Conservation (phyloP, 2,113 vertebrate genomes). For the Prietella phreatophila region DNA sequence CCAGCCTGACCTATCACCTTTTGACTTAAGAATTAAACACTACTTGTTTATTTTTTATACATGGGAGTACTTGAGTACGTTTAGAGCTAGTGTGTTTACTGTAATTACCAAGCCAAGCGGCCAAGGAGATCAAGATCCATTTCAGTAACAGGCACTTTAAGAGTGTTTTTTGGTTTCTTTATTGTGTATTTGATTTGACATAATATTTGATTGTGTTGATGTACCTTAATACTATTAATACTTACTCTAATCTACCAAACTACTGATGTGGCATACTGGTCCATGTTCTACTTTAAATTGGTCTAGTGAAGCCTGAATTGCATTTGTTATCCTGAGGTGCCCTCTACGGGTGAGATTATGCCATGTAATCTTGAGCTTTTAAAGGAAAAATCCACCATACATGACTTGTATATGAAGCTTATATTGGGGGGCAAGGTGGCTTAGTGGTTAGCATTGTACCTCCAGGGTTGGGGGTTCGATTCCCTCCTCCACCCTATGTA, state of each 20-base stretch:
- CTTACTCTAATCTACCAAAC: background rate
- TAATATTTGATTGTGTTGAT: background rate
- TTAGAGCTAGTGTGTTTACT: background rate
- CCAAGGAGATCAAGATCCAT: constrained; percentile 5
- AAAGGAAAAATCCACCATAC: background rate
- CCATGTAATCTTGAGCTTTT: background rate
- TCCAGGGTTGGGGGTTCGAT: too few relatives aligned
- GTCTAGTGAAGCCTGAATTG: background rate
- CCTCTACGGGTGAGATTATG: constrained; percentile 2
- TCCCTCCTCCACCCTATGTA: too few relatives aligned
- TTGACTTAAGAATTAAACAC: constrained; percentile 14
- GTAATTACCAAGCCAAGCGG: background rate
- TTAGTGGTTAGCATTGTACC: too few relatives aligned
- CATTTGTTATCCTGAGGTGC: background rate
- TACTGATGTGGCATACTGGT: too few relatives aligned
- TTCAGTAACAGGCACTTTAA: background rate
- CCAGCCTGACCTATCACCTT: constrained; percentile 7
- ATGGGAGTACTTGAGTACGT: constrained; percentile 21
- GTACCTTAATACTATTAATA: background rate
- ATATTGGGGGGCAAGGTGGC: too few relatives aligned
- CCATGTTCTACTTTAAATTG: background rate
- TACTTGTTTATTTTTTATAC: constrained; percentile 41
- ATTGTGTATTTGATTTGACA: background rate
- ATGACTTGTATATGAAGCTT: background rate
- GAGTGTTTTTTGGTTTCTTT: background rate